Conservation (phyloP, 2,888 invertebrate genomes). For the Tenthredo scrophulariae region DNA sequence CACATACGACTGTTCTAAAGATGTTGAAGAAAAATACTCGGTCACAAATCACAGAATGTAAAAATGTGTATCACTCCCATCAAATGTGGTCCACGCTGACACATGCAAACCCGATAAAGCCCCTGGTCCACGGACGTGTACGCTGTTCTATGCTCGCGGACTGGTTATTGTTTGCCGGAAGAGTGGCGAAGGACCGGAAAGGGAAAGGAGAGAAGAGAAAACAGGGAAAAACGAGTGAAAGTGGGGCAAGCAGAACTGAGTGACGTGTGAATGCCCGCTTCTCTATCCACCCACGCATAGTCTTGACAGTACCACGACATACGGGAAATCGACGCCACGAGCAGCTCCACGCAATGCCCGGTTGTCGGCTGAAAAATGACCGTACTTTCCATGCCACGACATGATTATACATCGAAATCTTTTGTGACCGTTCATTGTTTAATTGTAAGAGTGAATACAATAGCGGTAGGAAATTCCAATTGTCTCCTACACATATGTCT, state of each 20-base stretch:
- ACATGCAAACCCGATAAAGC: neutral
- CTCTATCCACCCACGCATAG: constrained; percentile 37
- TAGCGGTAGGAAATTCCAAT: neutral
- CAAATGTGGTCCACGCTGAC: neutral
- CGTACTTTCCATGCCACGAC: constrained; percentile 21
- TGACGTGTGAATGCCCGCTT: constrained; percentile 36
- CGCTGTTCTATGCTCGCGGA: neutral
- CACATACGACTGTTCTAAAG: neutral
- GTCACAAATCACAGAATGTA: neutral
- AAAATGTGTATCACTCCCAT: neutral
- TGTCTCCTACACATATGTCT: neutral
- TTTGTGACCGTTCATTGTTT: constrained; percentile 32
- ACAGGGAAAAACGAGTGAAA: constrained; percentile 7
- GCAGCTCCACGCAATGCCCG: constrained; percentile 23
- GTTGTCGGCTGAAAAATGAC: constrained; percentile 36
- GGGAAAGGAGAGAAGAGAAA: neutral
- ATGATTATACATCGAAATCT: constrained; percentile 29
- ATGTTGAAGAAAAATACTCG: neutral
- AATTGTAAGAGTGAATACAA: constrained; percentile 1
- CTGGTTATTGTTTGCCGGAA: constrained; percentile 7
- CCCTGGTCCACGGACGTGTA: neutral
- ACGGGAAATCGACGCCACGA: constrained; percentile 27
- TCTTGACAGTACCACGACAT: constrained; percentile 18
- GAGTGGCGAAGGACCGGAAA: constrained; percentile 12
- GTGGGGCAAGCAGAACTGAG: constrained; percentile 33